phyloP scores from a whole-genome alignment of 2,113 vertebrate species.

The Acanthisitta chloris region DNA sequence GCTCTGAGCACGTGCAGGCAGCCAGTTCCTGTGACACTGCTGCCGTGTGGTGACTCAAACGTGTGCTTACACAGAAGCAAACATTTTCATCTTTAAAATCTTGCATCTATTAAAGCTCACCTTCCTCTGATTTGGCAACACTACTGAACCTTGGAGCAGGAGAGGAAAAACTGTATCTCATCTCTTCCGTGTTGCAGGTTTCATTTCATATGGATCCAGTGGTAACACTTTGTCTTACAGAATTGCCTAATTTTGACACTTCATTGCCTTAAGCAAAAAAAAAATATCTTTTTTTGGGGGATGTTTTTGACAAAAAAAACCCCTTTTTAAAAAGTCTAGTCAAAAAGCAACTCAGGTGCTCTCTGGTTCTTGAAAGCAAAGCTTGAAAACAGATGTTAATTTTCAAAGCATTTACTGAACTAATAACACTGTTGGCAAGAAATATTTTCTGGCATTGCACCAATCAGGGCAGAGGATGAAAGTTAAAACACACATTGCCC shows the following conservation, averaged over 20 bases:
- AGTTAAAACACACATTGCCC: slow-evolving; percentile 56
- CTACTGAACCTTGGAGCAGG: background rate
- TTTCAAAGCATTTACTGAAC: slow-evolving; percentile 62
- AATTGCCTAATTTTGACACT: slow-evolving; percentile 14
- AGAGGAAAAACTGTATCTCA: background rate
- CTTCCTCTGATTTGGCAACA: background rate
- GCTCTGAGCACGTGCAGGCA: background rate
- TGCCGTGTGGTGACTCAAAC: background rate
- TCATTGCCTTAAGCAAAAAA: slow-evolving; percentile 18
- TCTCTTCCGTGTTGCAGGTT: background rate
- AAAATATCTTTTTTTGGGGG: background rate
- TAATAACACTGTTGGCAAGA: slow-evolving; percentile 57
- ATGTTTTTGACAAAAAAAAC: background rate
- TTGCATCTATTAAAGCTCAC: background rate
- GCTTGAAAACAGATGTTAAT: slow-evolving; percentile 62
- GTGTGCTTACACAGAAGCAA: background rate
- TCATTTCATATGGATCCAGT: background rate
- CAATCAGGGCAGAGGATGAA: slow-evolving; percentile 60
- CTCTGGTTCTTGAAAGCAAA: slow-evolving; percentile 41
- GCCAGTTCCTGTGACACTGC: accelerated
- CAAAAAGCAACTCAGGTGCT: slow-evolving; percentile 40
- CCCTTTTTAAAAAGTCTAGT: background rate
- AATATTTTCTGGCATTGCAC: slow-evolving; percentile 27
- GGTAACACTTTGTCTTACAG: background rate
- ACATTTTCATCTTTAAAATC: background rate